Evolutionary conservation across 2,888 invertebrate genomes (phyloP).

Genomic region (Papilio elwesi): DNA sequence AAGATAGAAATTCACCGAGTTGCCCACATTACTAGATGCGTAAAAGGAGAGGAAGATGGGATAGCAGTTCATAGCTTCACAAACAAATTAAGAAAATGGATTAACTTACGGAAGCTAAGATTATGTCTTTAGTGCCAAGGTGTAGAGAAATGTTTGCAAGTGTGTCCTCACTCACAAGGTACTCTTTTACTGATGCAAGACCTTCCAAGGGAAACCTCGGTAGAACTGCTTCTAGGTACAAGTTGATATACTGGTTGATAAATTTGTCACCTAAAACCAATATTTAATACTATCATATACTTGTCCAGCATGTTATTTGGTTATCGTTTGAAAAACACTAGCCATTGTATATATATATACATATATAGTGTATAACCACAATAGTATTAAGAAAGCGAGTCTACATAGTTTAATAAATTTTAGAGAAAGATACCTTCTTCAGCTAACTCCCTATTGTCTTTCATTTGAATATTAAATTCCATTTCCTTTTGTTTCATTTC

Average conservation of each 20-base stretch:
- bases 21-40: too few species aligned
- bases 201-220: slow-evolving; percentile 91
- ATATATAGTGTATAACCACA: background rate
- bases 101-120: slow-evolving; percentile 88
- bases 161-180: slow-evolving; percentile 87
- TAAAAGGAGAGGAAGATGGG: too few species aligned
- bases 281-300: background rate
- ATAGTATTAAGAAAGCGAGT: background rate
- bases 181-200: slow-evolving; percentile 86
- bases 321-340: too few species aligned
- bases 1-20: too few species aligned
- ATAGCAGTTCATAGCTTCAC: too few species aligned
- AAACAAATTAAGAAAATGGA: background rate
- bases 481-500: slow-evolving; percentile 87
- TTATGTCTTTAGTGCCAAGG: slow-evolving; percentile 93
- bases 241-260: slow-evolving; percentile 86
- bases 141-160: slow-evolving; percentile 88
- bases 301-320: background rate
- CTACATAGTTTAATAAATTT: background rate
- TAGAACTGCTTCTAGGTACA: slow-evolving; percentile 87
- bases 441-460: slow-evolving; percentile 88
- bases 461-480: slow-evolving; percentile 87
- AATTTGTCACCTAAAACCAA: slow-evolving; percentile 83
- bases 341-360: background rate
- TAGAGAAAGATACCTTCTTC: slow-evolving; percentile 77